phyloP scores from a whole-genome alignment of 2,888 invertebrate genomes.

The Rhingia campestris region DNA sequence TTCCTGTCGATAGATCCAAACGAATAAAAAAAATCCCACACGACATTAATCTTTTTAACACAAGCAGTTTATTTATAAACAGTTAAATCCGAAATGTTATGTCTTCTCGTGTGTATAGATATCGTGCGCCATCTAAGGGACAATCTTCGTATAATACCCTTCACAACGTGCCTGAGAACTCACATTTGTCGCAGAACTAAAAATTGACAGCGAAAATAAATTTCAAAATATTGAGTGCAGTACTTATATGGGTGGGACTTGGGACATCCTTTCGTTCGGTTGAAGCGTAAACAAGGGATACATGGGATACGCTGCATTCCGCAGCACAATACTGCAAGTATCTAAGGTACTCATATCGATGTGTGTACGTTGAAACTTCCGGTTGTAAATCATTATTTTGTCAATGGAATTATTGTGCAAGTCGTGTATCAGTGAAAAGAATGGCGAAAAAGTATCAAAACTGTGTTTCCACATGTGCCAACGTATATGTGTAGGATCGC shows the following conservation, averaged over 20 bases:
- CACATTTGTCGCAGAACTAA: constrained; percentile 70
- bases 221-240: constrained; percentile 71
- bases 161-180: constrained; percentile 51
- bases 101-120: constrained; percentile 41
- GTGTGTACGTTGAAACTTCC: constrained; percentile 59
- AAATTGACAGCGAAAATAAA: constrained; percentile 71
- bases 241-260: constrained; percentile 59
- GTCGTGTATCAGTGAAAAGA: constrained; percentile 60
- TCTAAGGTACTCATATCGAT: constrained; percentile 50
- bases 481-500: constrained; percentile 39
- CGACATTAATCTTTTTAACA: constrained; percentile 71
- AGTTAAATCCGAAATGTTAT: constrained; percentile 66
- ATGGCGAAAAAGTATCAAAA: constrained; percentile 48
- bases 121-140: not conserved
- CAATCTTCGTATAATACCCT: not conserved
- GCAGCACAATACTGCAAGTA: constrained; percentile 55
- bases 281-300: constrained; percentile 58
- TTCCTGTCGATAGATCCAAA: constrained; percentile 38
- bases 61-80: constrained; percentile 68
- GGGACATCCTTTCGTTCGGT: constrained; percentile 44
- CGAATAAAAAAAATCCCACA: constrained; percentile 47
- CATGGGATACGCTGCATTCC: constrained; percentile 55
- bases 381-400: constrained; percentile 74
- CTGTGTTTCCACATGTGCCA: constrained; percentile 64
- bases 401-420: constrained; percentile 73